Evolutionary conservation across 2,888 invertebrate species (phyloP), one percentile per base, ranked within the genome.

Genomic region (Drosophila macrothrix): DNA sequence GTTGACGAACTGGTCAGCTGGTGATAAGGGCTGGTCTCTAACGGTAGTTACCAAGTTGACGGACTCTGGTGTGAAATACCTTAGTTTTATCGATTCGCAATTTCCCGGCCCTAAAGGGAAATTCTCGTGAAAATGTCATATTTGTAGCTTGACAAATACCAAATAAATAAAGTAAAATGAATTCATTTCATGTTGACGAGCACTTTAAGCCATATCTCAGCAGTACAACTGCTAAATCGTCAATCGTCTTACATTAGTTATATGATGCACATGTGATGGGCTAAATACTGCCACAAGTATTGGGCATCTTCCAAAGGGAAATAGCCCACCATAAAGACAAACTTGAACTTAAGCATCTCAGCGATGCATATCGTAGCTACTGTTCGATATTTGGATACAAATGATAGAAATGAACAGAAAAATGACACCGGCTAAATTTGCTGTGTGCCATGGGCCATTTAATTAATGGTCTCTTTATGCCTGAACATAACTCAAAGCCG

Each of bases 391-490:
- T 60, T 28, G 50, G 67, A 68, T 55, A 79, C 80, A 78, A 76
- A 75, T 76, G 78, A 78, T 76, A 29, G 76, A 75, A 70, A 61
- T 60, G 63, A 70, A 58, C 69, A 66, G 76, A 75, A 69, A 78
- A 78, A 78, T 78, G 66, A 76, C 61, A 61, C 49, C 41, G 49
- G 39, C 35, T 16, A 10, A 58, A 65, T 74, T 50, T 33, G 39
- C 46, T 76, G 14, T 19, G 61, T 39, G 61, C 43, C 55, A 65
- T 76, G 53, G 28, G 61, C 22, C 71, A 73, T 76, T 87, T 82
- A 87, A 87, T 83, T 84, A 83, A 83, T 83, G 83, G 64, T 60
- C 64, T 73, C 73, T 65, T 61, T 78, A 68, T 60, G 79, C 35
- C 65, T 46, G 73, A 53, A 68, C 84, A 87, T 84, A 84, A 84